Base-by-base conservation (phyloP, 2,888 invertebrate genomes). In the Chrysolina haemoptera region DNA sequence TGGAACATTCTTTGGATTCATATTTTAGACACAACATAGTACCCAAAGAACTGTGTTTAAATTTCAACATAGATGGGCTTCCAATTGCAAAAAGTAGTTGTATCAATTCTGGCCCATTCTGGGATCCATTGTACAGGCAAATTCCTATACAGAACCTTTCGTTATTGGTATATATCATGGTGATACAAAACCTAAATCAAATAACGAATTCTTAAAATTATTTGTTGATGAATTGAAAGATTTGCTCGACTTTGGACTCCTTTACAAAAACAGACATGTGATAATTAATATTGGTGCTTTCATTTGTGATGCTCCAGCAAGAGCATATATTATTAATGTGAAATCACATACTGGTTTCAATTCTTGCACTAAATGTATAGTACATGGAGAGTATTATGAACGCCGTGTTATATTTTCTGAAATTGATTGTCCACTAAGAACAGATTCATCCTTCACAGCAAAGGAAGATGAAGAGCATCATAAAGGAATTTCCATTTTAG, bases 301-400 rank as follows among this genome's bases (percentile, higher is more conserved):
- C 27, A 70, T 75, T 35, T 73, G 73, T 68, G 76, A 76, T 70
- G 73, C 73, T 46, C 76, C 76, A 6, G 76, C 72, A 11, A 71
- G 53, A 40, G 64, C 70, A 18, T 74, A 66, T 70, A 46, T 77
- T n/a, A 77, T 73, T 18, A 74, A 70, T 70, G 46, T 71, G 0
- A 76, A 76, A 63, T 46, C 46, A 9, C 76, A 71, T 66, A 46
- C 41, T 12, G 77, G 77, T 9, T 76, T 74, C 46, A 50, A 66
- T 22, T 66, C 59, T 63, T 77, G 77, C 53, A 70, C 71, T 14
- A 75, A 72, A 53, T 75, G 70, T 62, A 59, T n/a, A 27, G 18
- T n/a, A 14, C 35, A 65, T 11, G 70, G 72, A 12, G 72, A 65
- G 8, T 75, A 72, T 40, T n/a, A 41, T 50, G 53, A 66, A 20